Conservation (phyloP, 2,888 invertebrate genomes). For the Hirtodrosophila alboralis region DNA sequence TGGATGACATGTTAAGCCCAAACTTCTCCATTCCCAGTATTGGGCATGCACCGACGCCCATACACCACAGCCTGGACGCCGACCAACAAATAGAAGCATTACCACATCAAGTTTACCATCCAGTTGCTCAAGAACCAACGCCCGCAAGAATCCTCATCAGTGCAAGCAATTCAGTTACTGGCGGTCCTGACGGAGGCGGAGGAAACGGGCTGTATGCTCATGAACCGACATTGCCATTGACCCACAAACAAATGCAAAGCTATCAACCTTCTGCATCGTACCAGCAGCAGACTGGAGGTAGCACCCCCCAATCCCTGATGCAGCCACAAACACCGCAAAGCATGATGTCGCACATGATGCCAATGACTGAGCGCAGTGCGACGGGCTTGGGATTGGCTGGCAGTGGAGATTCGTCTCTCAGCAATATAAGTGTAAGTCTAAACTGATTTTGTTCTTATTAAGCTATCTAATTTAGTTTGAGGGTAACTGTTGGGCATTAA, state of each 20-base stretch:
- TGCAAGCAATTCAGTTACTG: conserved; percentile 28
- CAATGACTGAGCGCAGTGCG: conserved; percentile 83
- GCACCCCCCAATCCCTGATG: conserved; percentile 93
- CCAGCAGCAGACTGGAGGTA: conserved; percentile 80
- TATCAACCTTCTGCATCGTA: conserved; percentile 87
- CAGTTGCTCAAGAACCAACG: conserved; percentile 86
- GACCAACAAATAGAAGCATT: conserved; percentile 91
- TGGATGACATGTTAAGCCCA: conserved; percentile 97
- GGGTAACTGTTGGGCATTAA: too few species aligned
- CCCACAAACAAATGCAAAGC: conserved; percentile 90
- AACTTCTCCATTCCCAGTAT: conserved; percentile 95
- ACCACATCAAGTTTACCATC: conserved; percentile 92
- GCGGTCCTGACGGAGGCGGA: conserved; percentile 51
- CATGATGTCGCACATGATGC: conserved; percentile 92
- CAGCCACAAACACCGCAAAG: conserved; percentile 96
- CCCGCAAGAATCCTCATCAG: too few species aligned
- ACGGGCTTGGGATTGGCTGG: conserved; percentile 31
- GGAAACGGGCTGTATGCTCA: conserved; percentile 61
- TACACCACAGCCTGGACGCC: conserved; percentile 93
- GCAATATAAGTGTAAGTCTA: too few species aligned
- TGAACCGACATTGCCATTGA: conserved; percentile 84
- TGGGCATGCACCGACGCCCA: conserved; percentile 88
- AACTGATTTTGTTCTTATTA: too few species aligned
- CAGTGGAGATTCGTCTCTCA: conserved; percentile 66
- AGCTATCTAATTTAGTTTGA: too few species aligned